These are phyloP conservation scores for zebrafish (Danio rerio) DNA, from an alignment of 2,113 vertebrate genomes.

Conservation along the genomic window DNA sequence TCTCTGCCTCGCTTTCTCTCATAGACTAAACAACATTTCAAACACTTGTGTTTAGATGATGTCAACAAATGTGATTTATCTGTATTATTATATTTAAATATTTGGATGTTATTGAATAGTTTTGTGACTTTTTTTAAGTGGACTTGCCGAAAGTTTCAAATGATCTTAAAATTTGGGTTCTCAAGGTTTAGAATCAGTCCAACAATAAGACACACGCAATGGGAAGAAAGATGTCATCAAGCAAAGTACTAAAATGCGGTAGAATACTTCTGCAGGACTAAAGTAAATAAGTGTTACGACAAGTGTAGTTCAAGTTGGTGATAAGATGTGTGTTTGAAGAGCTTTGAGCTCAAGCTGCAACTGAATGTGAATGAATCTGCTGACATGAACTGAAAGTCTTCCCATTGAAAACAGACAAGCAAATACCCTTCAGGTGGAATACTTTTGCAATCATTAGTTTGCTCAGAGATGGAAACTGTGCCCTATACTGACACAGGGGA, in stretches of 20 bases:
- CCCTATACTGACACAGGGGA: too few species aligned
- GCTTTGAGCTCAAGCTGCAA: neutral
- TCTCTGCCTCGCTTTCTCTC: neutral
- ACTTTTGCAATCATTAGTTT: too few species aligned
- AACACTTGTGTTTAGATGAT: neutral
- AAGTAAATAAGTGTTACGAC: neutral
- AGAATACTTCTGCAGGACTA: neutral
- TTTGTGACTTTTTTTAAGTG: too few species aligned
- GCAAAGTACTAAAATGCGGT: neutral
- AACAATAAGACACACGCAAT: neutral
- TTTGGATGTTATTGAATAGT: too few species aligned
- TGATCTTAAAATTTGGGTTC: too few species aligned
- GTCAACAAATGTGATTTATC: neutral
- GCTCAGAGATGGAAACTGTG: too few species aligned
- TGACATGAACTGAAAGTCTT: neutral
- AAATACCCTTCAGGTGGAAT: neutral
- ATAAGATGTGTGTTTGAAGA: neutral
- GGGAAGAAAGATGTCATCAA: neutral
- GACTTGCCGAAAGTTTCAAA: too few species aligned
- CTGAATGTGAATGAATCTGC: neutral
- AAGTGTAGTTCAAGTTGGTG: neutral
- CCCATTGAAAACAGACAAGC: neutral
- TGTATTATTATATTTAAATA: too few species aligned
- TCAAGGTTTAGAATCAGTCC: neutral
- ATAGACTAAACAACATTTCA: neutral